phyloP scores from a whole-genome alignment of 1,140 invertebrate species.

The Hestina assimilis region DNA sequence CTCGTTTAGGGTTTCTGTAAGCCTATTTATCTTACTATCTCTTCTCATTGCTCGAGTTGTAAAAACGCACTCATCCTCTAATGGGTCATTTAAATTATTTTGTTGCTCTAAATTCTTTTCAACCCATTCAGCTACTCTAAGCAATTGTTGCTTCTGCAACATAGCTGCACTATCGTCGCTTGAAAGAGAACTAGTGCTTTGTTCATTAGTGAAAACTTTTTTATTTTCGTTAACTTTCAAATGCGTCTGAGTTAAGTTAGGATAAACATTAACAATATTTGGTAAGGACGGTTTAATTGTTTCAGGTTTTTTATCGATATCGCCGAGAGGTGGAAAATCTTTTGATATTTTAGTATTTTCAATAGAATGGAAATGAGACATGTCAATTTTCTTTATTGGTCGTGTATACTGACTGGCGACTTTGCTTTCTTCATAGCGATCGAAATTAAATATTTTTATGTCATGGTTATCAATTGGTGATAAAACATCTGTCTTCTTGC shows the following conservation, averaged over 20 bases:
- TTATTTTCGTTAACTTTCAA: constrained; percentile 69
- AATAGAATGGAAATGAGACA: constrained; percentile 66
- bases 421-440: constrained; percentile 73
- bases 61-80: constrained; percentile 62
- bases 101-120: constrained; percentile 79
- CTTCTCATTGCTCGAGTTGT: constrained; percentile 44
- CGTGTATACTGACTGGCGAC: constrained; percentile 51
- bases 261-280: constrained; percentile 68
- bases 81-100: constrained; percentile 69
- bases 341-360: constrained; percentile 73
- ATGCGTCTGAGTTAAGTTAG: constrained; percentile 71
- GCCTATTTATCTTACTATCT: constrained; percentile 59
- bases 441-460: constrained; percentile 77
- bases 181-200: constrained; percentile 75
- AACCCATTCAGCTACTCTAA: constrained; percentile 84
- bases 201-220: constrained; percentile 72
- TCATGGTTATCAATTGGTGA: constrained; percentile 57
- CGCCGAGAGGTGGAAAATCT: constrained; percentile 53
- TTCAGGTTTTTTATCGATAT: constrained; percentile 45
- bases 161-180: constrained; percentile 76
- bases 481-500: constrained; percentile 36
- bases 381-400: constrained; percentile 67
- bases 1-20: constrained; percentile 68
- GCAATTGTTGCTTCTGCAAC: constrained; percentile 80
- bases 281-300: constrained; percentile 41